phyloP scores from a whole-genome alignment of 2,888 invertebrate genomes.

The Coenonympha glycerion region DNA sequence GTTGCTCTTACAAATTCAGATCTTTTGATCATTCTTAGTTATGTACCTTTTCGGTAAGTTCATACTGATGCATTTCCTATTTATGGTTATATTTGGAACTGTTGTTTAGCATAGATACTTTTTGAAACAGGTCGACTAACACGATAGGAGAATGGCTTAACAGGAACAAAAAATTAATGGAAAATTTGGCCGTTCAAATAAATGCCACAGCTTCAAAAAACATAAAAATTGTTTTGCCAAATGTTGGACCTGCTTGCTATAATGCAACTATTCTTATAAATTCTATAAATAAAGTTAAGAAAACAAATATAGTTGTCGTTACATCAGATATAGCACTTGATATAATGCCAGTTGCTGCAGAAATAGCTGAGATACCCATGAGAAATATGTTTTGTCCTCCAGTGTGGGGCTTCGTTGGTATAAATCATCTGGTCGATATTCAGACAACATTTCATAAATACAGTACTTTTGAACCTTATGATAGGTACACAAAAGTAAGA shows the following conservation, averaged over 20 bases:
- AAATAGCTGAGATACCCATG: conserved; percentile 61
- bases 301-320: conserved; percentile 72
- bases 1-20: conserved; percentile 66
- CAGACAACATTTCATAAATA: conserved; percentile 71
- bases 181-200: conserved; percentile 61
- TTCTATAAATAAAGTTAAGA: conserved; percentile 49
- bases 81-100: not conserved
- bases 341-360: conserved; percentile 52
- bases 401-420: conserved; percentile 79
- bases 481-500: conserved; percentile 63
- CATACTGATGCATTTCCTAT: not conserved
- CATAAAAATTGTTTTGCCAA: conserved; percentile 71
- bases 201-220: conserved; percentile 64
- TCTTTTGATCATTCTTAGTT: conserved; percentile 70
- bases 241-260: conserved; percentile 75
- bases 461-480: conserved; percentile 67
- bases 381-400: conserved; percentile 75
- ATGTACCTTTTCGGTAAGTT: conserved; percentile 55
- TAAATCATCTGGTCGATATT: conserved; percentile 74
- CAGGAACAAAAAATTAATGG: conserved; percentile 51
- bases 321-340: conserved; percentile 76
- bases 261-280: conserved; percentile 70
- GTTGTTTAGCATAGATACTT: not conserved
- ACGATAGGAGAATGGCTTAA: conserved; percentile 58
- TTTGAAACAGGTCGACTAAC: conserved; percentile 35